Evolutionary conservation across 2,113 vertebrate species (phyloP), one percentile per base, ranked within the genome.

Genomic region (Pitta sordida): DNA sequence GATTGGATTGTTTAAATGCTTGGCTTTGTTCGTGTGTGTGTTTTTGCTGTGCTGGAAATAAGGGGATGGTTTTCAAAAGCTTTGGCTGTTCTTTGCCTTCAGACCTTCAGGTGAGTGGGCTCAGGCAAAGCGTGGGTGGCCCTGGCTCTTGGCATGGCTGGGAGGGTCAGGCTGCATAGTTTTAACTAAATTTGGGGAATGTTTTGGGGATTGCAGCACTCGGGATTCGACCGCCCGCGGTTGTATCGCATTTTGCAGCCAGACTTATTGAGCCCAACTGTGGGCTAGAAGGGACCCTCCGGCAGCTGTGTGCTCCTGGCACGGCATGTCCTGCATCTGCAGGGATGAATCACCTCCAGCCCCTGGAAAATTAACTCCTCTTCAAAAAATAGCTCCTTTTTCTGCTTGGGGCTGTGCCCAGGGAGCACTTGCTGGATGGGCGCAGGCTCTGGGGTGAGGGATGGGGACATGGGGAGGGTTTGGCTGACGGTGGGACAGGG

Each of bases 181-280:
- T 80, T 20, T 4, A 16, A 16, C 7, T 12, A 32, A 34, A 53
- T 80, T 53, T 18, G 18, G 83, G 46, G 59, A 30, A 19, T 34
- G 30, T 9, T 13, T 24, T 23, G 12, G 23, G n/a, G 18, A 10
- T 71, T 79, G 58, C 43, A 36, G 30, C 70, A 12, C 23, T 30
- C 0, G 0, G 36, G 52, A 7, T 64, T 39, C 0, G 1, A 3
- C 80, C 5, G 3, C 84, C 32, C 10, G 6, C 11, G 0, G 71
- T 27, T 1, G 10, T 8, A 11, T 41, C 15, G 0, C 2, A 0
- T 43, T 63, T 39, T 1, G 8, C 46, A 39, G 44, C 6, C 29
- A 2, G 48, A 16, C 53, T 17, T 5, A 2, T 24, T 56, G 59
- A 51, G 36, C 53, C 68, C 84, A 18, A 4, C 43, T 16, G 5